These are phyloP conservation scores for Anseranas semipalmata DNA, from an alignment of 2,113 vertebrate genomes.

Conservation along the genomic window DNA sequence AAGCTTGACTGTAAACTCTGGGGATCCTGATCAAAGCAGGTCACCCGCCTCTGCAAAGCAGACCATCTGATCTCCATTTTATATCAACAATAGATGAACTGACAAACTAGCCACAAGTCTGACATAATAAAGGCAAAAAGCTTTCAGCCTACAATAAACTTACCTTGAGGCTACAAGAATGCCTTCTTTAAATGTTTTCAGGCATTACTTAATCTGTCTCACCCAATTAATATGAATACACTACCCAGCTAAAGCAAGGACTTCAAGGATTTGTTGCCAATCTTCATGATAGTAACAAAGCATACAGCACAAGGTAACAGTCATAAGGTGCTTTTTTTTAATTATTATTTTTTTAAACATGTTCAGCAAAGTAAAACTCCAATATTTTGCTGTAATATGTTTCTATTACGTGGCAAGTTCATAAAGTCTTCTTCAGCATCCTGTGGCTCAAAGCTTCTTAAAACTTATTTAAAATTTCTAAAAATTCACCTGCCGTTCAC, in stretches of 20 bases:
- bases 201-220: slow-evolving; percentile 12
- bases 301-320: background rate
- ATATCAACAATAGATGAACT: slow-evolving; percentile 12
- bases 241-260: background rate
- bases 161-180: slow-evolving; percentile 12
- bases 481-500: slow-evolving; percentile 42
- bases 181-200: background rate
- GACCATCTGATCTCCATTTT: slow-evolving; percentile 49
- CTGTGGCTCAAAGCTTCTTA: slow-evolving; percentile 8
- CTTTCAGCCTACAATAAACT: slow-evolving; percentile 21
- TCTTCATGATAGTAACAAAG: background rate
- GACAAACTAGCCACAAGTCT: background rate
- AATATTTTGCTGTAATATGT: background rate
- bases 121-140: slow-evolving; percentile 21
- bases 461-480: slow-evolving; percentile 2
- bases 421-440: slow-evolving; percentile 17
- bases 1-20: background rate
- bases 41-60: background rate
- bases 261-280: background rate
- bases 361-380: background rate
- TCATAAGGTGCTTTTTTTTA: background rate
- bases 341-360: background rate
- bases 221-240: slow-evolving; percentile 40
- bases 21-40: slow-evolving; percentile 55
- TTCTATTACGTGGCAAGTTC: slow-evolving; percentile 4